Evolutionary conservation across 2,888 invertebrate species (phyloP), one percentile per base, ranked within the genome.

Genomic region (Drosophila prostipennis): DNA sequence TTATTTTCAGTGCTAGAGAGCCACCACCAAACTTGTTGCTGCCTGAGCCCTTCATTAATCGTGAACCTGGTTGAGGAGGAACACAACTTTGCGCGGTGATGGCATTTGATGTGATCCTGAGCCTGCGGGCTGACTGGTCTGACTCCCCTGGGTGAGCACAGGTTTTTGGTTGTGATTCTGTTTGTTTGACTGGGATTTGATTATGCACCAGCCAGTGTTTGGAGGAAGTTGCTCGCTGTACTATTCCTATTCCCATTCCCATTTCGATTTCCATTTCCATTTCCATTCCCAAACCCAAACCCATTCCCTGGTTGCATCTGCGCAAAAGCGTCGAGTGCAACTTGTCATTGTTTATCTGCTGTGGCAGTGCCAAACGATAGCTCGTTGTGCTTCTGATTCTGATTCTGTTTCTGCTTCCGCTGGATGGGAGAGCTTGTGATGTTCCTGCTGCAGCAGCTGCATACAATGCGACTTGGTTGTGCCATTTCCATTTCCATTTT

Each of bases 31-130:
- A 61, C 72, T 61, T 72, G 72, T 60, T 64, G 73, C 72, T 51
- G 65, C 55, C 51, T 54, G 73, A 36, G 55, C 73, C 69, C 74
- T 73, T 74, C 68, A 73, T 74, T 73, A 68, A 68, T 73, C 74
- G 54, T 57, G 49, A 29, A 42, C 43, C 67, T 54, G 46, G 61
- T 39, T 46, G 64, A 37, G n/a, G 32, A 37, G 11, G 32, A 45
- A 16, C 14, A 37, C 14, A 48, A 49, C 48, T 56, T 48, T 48
- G 39, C 46, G 68, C 58, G 42, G 55, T 69, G 60, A 37, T 70
- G 51, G 54, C 63, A 59, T 70, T 63, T 70, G 57, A 74, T 69
- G 53, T 58, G 57, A 51, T 56, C 57, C 51, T 52, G 51, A 16
- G 36, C 34, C 65, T 37, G 45, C 51, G 14, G 46, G 45, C 45